Conservation (phyloP, 2,888 invertebrate genomes). For the Euspilapteryx auroguttella region DNA sequence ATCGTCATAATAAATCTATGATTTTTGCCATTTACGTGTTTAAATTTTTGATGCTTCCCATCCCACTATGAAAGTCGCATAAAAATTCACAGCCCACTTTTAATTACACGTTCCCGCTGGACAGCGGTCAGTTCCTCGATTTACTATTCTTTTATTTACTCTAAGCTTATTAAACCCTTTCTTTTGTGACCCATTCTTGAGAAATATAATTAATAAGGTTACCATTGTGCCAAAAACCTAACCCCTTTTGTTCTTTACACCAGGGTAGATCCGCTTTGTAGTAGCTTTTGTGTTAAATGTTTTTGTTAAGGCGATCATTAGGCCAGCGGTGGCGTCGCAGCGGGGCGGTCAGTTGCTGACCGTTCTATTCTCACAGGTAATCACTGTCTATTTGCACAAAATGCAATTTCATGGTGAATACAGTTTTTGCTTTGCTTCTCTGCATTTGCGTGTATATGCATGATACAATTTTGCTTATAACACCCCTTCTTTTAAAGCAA, state of each 20-base stretch:
- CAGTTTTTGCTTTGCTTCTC: too few relatives aligned
- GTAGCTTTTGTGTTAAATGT: conserved; percentile 21
- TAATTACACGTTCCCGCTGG: conserved; percentile 20
- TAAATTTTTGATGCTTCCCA: conserved; percentile 12
- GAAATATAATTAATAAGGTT: conserved; percentile 53
- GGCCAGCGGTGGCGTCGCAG: too few relatives aligned
- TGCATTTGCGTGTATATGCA: too few relatives aligned
- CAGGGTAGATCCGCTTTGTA: conserved; percentile 26
- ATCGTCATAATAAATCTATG: too few relatives aligned
- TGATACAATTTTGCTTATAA: too few relatives aligned
- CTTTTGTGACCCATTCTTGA: conserved; percentile 30
- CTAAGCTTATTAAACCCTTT: conserved; percentile 54
- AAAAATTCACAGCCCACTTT: conserved; percentile 19
- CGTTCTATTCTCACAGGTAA: too few relatives aligned
- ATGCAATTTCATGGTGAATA: too few relatives aligned
- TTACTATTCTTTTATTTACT: conserved; percentile 48
- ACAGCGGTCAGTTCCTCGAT: conserved; percentile 36
- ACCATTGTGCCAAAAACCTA: conserved; percentile 41
- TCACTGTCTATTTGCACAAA: too few relatives aligned
- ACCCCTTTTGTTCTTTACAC: conserved; percentile 34
- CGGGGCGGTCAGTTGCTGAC: conserved; percentile 31
- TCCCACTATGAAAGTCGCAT: conserved; percentile 28
- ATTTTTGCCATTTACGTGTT: too few relatives aligned
- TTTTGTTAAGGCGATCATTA: conserved; percentile 50
- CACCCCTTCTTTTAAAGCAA: too few relatives aligned